Conservation (phyloP, 2,888 invertebrate species). For the Sussaba pulchella region DNA sequence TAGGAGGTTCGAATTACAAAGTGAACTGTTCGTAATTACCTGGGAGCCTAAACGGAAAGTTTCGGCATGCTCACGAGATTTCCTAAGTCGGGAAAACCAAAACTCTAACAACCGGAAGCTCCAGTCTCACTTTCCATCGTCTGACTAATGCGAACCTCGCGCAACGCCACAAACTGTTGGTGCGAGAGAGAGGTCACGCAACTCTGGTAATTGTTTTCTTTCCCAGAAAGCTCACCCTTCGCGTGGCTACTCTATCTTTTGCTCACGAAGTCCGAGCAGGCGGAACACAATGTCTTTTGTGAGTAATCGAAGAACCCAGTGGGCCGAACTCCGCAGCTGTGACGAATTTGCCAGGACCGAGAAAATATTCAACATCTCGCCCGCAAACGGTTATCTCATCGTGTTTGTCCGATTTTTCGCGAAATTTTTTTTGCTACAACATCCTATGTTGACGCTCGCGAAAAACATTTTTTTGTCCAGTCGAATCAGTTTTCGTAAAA, state of each 20-base stretch:
- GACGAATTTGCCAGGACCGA: constrained; percentile 35
- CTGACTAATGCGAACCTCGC: constrained; percentile 16
- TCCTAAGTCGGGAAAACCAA: constrained; percentile 37
- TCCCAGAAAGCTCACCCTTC: neutral
- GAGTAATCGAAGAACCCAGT: constrained; percentile 41
- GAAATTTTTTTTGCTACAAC: neutral
- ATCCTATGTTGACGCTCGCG: neutral
- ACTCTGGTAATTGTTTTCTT: constrained; percentile 71
- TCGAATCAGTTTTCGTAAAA: neutral
- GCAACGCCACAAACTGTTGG: constrained; percentile 9
- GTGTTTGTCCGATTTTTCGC: neutral
- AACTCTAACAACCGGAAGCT: constrained; percentile 53
- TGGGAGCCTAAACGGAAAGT: constrained; percentile 44
- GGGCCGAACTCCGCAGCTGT: constrained; percentile 16
- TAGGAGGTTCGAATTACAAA: constrained; percentile 78
- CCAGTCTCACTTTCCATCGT: constrained; percentile 59
- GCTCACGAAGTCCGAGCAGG: neutral
- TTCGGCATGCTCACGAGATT: constrained; percentile 33
- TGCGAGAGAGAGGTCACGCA: constrained; percentile 43
- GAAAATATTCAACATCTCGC: constrained; percentile 48
- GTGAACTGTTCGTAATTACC: constrained; percentile 75
- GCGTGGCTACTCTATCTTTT: constrained; percentile 2
- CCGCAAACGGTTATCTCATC: constrained; percentile 1
- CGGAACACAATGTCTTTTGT: constrained; percentile 30
- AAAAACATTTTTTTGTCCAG: neutral